Evolutionary conservation across 1,140 invertebrate genomes (phyloP).

Genomic region (Scaptomyza montana): DNA sequence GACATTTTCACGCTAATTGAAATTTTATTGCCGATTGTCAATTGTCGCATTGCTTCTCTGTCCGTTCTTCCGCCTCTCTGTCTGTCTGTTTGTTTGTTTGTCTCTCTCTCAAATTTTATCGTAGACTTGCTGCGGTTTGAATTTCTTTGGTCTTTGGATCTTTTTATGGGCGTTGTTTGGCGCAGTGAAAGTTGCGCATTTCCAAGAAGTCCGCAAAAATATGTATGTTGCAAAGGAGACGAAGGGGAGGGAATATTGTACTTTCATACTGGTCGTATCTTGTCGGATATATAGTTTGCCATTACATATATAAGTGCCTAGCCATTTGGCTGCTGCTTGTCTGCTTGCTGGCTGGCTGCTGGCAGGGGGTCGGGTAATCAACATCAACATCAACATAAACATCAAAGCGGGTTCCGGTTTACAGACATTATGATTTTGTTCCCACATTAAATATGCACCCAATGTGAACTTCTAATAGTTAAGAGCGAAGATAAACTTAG

Average conservation of each 20-base stretch:
- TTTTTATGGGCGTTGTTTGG: constrained; percentile 68
- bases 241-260: neutral
- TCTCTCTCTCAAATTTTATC: constrained; percentile 1
- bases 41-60: constrained; percentile 44
- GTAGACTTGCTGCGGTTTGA: constrained; percentile 10
- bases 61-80: neutral
- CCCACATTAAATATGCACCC: constrained; percentile 72
- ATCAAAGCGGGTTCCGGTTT: constrained; percentile 61
- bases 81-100: neutral
- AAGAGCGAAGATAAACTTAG: neutral
- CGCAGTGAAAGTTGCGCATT: constrained; percentile 69
- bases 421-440: constrained; percentile 56
- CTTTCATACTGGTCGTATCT: constrained; percentile 36
- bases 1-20: constrained; percentile 66
- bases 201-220: constrained; percentile 55
- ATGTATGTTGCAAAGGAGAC: neutral
- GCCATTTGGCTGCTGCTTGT: constrained; percentile 39
- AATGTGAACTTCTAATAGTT: constrained; percentile 35
- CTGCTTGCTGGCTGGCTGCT: constrained; percentile 7
- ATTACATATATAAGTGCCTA: constrained; percentile 58
- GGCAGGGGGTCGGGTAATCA: constrained; percentile 7
- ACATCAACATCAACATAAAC: constrained; percentile 49
- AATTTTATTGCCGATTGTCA: constrained; percentile 74
- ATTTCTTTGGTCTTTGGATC: constrained; percentile 30
- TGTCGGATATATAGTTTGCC: constrained; percentile 36